A percentile compares a stretch with the other conserved stretches of the same genome.
phyloP scores from a whole-genome alignment of 2,888 invertebrate genomes.

The Ormyrus nitidulus region DNA sequence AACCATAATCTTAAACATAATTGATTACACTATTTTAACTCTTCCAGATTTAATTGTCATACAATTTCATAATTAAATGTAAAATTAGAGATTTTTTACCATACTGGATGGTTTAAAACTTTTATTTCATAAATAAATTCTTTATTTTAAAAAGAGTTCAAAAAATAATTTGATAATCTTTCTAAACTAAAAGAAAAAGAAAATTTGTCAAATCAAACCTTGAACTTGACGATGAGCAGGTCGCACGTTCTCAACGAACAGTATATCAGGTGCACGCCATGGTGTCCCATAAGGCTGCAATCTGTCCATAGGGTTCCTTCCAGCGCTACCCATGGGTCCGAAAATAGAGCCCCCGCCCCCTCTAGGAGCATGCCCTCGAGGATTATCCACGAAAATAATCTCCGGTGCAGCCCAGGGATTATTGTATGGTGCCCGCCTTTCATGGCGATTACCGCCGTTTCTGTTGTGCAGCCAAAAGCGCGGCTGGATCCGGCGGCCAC shows the following conservation, averaged over 20 bases:
- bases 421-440: constrained; percentile 44
- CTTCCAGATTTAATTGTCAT: too few species aligned
- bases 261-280: constrained; percentile 52
- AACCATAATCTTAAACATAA: too few species aligned
- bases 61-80: too few species aligned
- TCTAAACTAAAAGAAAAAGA: constrained; percentile 1
- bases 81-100: too few species aligned
- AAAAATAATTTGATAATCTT: constrained; percentile 4
- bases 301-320: constrained; percentile 41
- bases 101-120: too few species aligned
- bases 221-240: constrained; percentile 52
- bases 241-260: constrained; percentile 49
- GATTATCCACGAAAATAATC: constrained; percentile 47
- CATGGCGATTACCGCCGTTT: constrained; percentile 27
- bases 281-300: constrained; percentile 52
- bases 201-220: constrained; percentile 32
- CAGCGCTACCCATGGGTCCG: constrained; percentile 21
- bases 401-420: constrained; percentile 49
- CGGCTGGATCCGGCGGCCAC: constrained; percentile 22
- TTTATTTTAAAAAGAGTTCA: constrained; percentile 1
- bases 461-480: constrained; percentile 50
- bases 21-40: too few species aligned
- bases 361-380: constrained; percentile 12
- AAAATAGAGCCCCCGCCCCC: constrained; percentile 28
- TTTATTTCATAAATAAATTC: too few species aligned